Conservation (phyloP, 2,888 invertebrate genomes). For the Brachyptera putata region DNA sequence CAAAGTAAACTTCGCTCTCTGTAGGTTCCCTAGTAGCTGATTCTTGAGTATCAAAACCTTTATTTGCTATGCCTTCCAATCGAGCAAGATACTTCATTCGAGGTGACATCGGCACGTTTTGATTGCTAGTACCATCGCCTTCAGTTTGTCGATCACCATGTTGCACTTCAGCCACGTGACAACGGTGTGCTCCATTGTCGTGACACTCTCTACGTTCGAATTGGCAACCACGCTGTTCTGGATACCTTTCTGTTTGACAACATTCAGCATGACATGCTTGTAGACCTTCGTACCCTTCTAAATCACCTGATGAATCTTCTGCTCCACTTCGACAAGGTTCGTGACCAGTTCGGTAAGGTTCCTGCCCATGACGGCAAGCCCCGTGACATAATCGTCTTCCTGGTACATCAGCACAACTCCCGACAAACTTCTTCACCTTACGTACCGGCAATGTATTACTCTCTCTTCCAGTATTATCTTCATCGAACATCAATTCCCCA, state of each 20-base stretch:
- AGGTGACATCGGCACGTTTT: conserved; percentile 4
- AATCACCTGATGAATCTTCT: neutral
- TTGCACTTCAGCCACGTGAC: neutral
- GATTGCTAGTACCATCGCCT: no score
- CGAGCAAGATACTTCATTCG: conserved; percentile 22
- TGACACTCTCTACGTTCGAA: no score
- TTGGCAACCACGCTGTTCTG: no score
- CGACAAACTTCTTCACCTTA: neutral
- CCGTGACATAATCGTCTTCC: no score
- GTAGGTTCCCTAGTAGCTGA: no score
- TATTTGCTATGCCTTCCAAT: conserved; percentile 15
- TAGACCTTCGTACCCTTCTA: conserved; percentile 12
- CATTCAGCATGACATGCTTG: neutral
- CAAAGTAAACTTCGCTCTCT: conserved; percentile 81
- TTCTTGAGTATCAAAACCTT: no score
- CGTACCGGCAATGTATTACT: conserved; percentile 48
- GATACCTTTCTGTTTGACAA: neutral
- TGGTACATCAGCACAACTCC: conserved; percentile 52
- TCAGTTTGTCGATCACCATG: no score
- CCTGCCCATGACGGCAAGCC: no score
- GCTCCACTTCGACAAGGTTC: neutral
- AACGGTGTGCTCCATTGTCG: no score
- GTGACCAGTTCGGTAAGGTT: no score
- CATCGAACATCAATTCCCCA: conserved; percentile 15
- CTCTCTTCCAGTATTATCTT: conserved; percentile 21